Evolutionary conservation across 1,140 invertebrate genomes (phyloP).

Genomic region (Drosophila arawakana): DNA sequence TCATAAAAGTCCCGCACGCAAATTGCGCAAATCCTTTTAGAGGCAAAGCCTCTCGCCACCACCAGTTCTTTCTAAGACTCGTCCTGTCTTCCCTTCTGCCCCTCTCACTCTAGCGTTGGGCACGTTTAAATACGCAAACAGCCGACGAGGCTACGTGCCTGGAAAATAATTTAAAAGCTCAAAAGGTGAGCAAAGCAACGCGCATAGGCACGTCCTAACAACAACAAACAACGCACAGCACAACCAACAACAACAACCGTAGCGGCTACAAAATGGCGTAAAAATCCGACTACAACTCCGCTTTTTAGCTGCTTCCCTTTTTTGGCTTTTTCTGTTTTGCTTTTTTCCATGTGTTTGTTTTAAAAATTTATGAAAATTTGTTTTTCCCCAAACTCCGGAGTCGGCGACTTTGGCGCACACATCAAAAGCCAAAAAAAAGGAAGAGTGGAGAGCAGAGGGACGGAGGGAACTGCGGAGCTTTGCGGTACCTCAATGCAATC

Average conservation of each 20-base stretch:
- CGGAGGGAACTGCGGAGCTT: neutral
- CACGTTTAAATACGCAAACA: slow-evolving; percentile 83
- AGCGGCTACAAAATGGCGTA: slow-evolving; percentile 65
- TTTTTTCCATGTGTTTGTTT: slow-evolving; percentile 63
- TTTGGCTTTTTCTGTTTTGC: slow-evolving; percentile 27
- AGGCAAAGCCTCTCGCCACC: slow-evolving; percentile 58
- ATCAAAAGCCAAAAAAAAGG: slow-evolving; percentile 64
- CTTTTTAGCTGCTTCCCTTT: slow-evolving; percentile 15
- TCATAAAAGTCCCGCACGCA: slow-evolving; percentile 53
- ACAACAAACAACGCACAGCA: slow-evolving; percentile 42
- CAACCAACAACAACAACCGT: slow-evolving; percentile 38
- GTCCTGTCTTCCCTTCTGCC: neutral
- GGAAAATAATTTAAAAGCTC: slow-evolving; percentile 84
- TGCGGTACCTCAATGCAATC: slow-evolving; percentile 20
- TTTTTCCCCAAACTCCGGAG: slow-evolving; percentile 67
- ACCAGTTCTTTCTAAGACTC: neutral
- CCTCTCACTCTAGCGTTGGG: slow-evolving; percentile 10
- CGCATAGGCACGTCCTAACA: slow-evolving; percentile 76
- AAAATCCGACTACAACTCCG: slow-evolving; percentile 38
- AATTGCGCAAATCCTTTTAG: slow-evolving; percentile 81
- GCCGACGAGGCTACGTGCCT: slow-evolving; percentile 81
- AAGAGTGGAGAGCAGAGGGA: slow-evolving; percentile 19
- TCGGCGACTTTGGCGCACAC: slow-evolving; percentile 41
- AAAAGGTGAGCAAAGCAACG: slow-evolving; percentile 83
- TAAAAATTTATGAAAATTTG: slow-evolving; percentile 83